Evolutionary conservation across 2,888 invertebrate species (phyloP), one percentile per base, ranked within the genome.

Genomic region (Synergus japonicus): DNA sequence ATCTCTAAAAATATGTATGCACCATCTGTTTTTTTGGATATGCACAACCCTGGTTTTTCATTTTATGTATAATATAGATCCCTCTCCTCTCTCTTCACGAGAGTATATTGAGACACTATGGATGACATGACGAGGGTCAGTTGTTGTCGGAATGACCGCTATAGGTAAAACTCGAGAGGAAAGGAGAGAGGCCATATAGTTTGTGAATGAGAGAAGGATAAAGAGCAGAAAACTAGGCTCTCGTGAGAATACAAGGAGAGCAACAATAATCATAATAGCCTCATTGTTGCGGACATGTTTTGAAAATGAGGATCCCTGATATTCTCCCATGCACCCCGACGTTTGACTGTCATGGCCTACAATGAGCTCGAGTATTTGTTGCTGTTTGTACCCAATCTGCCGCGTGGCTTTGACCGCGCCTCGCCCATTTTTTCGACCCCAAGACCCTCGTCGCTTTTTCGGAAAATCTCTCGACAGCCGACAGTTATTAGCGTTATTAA

Each of bases 261-360:
- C 86, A 84, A 87, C 87, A 88, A 90, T 90, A 87, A 89, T 90
- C 88, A 90, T 91, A 91, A 91, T 90, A 88, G 89, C 85, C 86
- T 89, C 87, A 91, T 92, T 92, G 92, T 92, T 92, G 91, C 86
- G 90, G 91, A 90, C 89, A 89, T 92, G 92, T 92, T 92, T 92
- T 91, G 85, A 88, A 90, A 91, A 91, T 91, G 89, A 89, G 89
- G 86, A 87, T 84, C 81, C 82, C 79, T 60, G 49, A 49, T 49
- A 44, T 54, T 65, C 65, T 65, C 37, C 64, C 58, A 63, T 29
- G 73, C n/a, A 60, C 37, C 49, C 77, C 81, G 80, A 81, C 81
- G 80, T 79, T 79, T 80, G 81, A 83, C 85, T 82, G 83, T 83
- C 83, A 80, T 66, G 69, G 76, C 79, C 73, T 43, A 84, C 83